Conservation (phyloP, 2,113 vertebrate genomes). For the Nematolebias whitei region DNA sequence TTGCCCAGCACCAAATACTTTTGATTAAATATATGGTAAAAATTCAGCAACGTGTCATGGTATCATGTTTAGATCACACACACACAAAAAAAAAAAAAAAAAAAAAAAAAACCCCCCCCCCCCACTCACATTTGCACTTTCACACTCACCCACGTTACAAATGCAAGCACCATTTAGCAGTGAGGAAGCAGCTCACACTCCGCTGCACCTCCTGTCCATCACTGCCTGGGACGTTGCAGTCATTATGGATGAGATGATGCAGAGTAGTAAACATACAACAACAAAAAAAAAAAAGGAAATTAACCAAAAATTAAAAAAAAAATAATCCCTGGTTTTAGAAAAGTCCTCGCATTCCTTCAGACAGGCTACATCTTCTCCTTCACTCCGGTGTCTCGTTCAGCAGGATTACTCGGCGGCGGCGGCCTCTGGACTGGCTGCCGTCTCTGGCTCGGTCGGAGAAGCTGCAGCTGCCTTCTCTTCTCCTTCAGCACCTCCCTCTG, state of each 20-base stretch:
- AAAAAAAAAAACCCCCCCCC: conserved; percentile 36
- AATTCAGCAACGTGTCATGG: conserved; percentile 72
- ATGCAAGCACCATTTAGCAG: conserved; percentile 71
- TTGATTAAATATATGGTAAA: conserved; percentile 78
- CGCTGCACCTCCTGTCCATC: conserved; percentile 57
- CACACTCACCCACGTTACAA: conserved; percentile 65
- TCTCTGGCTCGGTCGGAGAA: conserved; percentile 75
- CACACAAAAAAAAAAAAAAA: conserved; percentile 44
- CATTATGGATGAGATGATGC: conserved; percentile 74
- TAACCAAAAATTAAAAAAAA: conserved; percentile 47
- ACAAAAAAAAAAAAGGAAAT: not conserved
- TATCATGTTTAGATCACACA: conserved; percentile 63
- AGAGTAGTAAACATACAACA: conserved; percentile 71
- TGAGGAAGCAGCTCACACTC: conserved; percentile 58
- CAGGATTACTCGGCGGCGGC: conserved; percentile 82
- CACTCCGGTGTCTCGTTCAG: conserved; percentile 55
- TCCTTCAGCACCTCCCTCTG: conserved; percentile 59
- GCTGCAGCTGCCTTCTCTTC: conserved; percentile 81
- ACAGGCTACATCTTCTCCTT: conserved; percentile 75
- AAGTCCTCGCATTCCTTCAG: conserved; percentile 95
- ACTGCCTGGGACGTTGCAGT: conserved; percentile 69
- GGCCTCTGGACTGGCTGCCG: conserved; percentile 86
- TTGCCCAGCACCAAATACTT: conserved; percentile 81
- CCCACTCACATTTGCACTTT: conserved; percentile 59
- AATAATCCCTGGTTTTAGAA: conserved; percentile 86